These are phyloP conservation scores for Dasyprocta punctata DNA, from an alignment of 2,113 vertebrate species.

Conservation along the genomic window DNA sequence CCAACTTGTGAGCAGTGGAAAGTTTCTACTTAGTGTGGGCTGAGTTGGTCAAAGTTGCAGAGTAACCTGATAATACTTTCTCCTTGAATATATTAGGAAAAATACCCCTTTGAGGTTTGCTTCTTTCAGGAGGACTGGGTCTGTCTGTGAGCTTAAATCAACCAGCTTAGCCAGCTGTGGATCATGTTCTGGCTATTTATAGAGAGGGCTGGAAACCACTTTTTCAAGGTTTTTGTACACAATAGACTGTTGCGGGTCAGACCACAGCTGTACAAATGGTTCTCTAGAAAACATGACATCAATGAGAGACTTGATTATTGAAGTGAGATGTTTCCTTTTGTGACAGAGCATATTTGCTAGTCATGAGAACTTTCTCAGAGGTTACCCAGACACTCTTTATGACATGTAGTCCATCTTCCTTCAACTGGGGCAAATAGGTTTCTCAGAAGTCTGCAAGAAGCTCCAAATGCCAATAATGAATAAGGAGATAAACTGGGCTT, in stretches of 20 bases:
- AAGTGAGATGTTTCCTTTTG: neutral
- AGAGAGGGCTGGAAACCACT: neutral
- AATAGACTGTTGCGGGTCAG: neutral
- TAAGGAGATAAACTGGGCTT: neutral
- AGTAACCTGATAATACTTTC: neutral
- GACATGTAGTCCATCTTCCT: neutral
- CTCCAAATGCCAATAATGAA: neutral
- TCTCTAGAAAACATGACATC: constrained; percentile 14
- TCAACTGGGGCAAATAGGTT: neutral
- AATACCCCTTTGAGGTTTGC: neutral
- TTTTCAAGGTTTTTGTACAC: neutral
- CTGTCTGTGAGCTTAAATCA: neutral
- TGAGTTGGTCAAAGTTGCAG: neutral
- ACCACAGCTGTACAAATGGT: neutral
- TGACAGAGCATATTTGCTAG: neutral
- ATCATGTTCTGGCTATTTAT: neutral
- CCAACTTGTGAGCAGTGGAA: neutral
- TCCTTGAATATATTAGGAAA: neutral
- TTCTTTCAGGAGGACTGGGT: neutral
- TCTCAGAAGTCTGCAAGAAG: neutral
- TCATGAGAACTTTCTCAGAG: neutral
- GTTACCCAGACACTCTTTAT: neutral
- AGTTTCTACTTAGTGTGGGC: neutral
- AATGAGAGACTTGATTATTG: neutral
- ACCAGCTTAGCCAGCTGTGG: neutral